Conservation (phyloP, 2,797 vertebrate genomes). For the Scarus forsteni region DNA sequence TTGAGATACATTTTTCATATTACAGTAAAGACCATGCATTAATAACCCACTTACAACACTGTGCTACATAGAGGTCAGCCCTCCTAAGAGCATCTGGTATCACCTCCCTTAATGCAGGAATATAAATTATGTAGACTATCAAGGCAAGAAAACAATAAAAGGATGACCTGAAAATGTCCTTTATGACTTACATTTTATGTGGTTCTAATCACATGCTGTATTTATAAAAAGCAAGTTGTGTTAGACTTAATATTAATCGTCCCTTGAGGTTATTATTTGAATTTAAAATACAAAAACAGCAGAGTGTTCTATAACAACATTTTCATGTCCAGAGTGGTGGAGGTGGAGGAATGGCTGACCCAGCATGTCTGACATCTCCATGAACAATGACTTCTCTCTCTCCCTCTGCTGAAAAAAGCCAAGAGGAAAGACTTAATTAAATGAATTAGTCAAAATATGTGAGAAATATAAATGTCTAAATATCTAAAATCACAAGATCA, state of each 20-base stretch:
- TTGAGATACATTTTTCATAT: too few relatives aligned
- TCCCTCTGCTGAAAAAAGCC: too few relatives aligned
- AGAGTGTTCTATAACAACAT: too few relatives aligned
- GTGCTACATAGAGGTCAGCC: not conserved
- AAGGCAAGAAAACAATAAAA: not conserved
- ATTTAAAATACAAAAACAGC: not conserved
- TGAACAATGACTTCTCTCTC: constrained; percentile 40
- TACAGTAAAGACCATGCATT: too few relatives aligned
- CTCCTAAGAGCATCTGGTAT: not conserved
- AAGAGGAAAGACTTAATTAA: not conserved
- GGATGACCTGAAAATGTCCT: not conserved
- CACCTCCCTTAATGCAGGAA: not conserved
- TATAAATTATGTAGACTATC: not conserved
- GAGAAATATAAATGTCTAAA: too few relatives aligned
- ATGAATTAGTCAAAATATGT: too few relatives aligned
- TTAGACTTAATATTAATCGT: too few relatives aligned
- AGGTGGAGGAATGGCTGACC: constrained; percentile 12
- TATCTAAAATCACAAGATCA: too few relatives aligned
- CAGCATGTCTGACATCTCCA: constrained; percentile 10
- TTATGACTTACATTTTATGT: not conserved
- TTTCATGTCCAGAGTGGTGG: not conserved
- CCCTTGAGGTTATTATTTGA: too few relatives aligned
- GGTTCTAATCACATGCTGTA: not conserved
- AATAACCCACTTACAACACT: not conserved
- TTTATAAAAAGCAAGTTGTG: too few relatives aligned